Conservation (phyloP, 2,797 vertebrate species). For the Danio choprae region DNA sequence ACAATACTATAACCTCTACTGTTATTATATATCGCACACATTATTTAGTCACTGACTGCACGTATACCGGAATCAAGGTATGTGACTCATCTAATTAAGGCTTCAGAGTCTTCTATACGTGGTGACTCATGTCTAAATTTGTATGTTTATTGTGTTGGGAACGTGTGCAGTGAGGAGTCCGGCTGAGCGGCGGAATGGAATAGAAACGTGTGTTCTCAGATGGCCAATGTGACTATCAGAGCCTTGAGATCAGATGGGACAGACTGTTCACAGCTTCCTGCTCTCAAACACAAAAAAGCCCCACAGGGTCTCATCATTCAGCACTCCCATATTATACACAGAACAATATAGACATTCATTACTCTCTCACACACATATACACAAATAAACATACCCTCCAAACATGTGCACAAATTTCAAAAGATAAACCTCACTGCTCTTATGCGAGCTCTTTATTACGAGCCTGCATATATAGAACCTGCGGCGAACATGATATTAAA, state of each 20-base stretch:
- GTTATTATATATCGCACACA: not conserved
- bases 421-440: not conserved
- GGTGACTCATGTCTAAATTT: slow-evolving; percentile 20
- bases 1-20: not conserved
- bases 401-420: not conserved
- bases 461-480: not conserved
- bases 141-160: not conserved
- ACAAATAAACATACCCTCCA: not conserved
- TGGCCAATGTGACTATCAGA: slow-evolving; percentile 63
- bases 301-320: slow-evolving; percentile 36
- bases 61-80: not conserved
- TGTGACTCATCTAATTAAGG: slow-evolving; percentile 13
- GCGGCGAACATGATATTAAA: slow-evolving; percentile 11
- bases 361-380: not conserved
- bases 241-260: slow-evolving; percentile 59
- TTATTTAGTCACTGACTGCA: not conserved
- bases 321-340: slow-evolving; percentile 28
- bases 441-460: not conserved
- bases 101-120: not conserved
- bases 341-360: slow-evolving; percentile 14
- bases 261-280: slow-evolving; percentile 52
- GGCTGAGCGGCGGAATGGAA: slow-evolving; percentile 52
- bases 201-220: slow-evolving; percentile 58
- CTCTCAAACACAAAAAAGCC: slow-evolving; percentile 42
- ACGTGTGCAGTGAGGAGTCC: not conserved